phyloP scores from a whole-genome alignment of 1,140 invertebrate species.

The Trialeurodes vaporariorum region DNA sequence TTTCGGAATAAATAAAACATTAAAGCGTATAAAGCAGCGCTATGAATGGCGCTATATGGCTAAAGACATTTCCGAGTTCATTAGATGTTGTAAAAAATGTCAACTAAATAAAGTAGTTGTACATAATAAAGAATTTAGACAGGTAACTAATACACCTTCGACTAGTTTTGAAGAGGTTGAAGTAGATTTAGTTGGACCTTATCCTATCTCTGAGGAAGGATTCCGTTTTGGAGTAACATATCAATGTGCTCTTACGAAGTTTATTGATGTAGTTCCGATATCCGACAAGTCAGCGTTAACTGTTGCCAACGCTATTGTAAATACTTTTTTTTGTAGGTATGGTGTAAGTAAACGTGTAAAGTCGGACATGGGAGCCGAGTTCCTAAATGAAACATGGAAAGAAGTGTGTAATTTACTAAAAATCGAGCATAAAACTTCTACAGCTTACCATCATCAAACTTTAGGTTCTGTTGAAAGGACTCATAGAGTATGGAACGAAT shows the following conservation, averaged over 20 bases:
- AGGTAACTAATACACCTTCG: slow-evolving; percentile 11
- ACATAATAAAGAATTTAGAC: slow-evolving; percentile 1
- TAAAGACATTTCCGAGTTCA: background rate
- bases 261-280: slow-evolving; percentile 28
- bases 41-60: background rate
- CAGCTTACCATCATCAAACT: slow-evolving; percentile 27
- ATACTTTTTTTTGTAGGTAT: slow-evolving; percentile 11
- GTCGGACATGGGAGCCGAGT: slow-evolving; percentile 16
- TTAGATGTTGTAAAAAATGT: background rate
- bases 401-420: slow-evolving; percentile 27
- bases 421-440: slow-evolving; percentile 23
- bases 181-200: slow-evolving; percentile 30
- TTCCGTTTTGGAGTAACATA: slow-evolving; percentile 30
- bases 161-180: slow-evolving; percentile 9
- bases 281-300: slow-evolving; percentile 22
- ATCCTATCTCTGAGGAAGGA: slow-evolving; percentile 23
- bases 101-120: background rate
- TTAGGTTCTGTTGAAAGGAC: slow-evolving; percentile 32
- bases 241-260: slow-evolving; percentile 30
- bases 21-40: background rate
- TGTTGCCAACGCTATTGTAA: slow-evolving; percentile 22
- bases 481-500: slow-evolving; percentile 34
- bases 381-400: slow-evolving; percentile 24
- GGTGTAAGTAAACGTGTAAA: slow-evolving; percentile 15
- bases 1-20: background rate